Evolutionary conservation across 1,140 invertebrate genomes (phyloP).

Genomic region (Wiebesia pumilae): DNA sequence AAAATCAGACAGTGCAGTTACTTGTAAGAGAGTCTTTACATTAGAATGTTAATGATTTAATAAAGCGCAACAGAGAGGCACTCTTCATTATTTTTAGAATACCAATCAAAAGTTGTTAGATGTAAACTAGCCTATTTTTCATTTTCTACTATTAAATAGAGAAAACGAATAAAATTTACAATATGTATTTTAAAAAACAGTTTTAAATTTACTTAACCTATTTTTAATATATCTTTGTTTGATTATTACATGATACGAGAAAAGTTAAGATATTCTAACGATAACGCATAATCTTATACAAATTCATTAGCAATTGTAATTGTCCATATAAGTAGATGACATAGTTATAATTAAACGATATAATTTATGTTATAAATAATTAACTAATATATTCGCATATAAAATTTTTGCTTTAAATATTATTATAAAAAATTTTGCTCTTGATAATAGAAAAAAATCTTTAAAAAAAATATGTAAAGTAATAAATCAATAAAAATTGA

Average conservation of each 20-base stretch:
- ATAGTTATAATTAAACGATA: too few relatives aligned
- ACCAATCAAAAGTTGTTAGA: background rate
- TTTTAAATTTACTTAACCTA: conserved; percentile 2
- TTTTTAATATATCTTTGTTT: background rate
- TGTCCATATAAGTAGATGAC: background rate
- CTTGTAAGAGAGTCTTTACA: background rate
- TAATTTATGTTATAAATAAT: too few relatives aligned
- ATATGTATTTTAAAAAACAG: conserved; percentile 5
- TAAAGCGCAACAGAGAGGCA: background rate
- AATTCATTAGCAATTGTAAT: too few relatives aligned
- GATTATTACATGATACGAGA: background rate
- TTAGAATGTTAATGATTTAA: conserved; percentile 1
- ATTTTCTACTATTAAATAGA: background rate
- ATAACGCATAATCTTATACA: background rate
- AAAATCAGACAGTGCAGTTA: background rate
- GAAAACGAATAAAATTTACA: background rate
- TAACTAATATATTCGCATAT: too few relatives aligned
- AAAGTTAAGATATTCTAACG: background rate
- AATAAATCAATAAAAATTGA: too few relatives aligned
- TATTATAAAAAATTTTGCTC: too few relatives aligned
- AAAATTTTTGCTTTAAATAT: too few relatives aligned
- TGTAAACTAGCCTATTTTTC: background rate
- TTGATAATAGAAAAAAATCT: too few relatives aligned
- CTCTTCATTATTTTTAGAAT: background rate
- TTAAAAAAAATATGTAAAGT: too few relatives aligned